These are phyloP conservation scores for Lasiurus borealis DNA, from an alignment of 2,113 vertebrate species.

Conservation along the genomic window DNA sequence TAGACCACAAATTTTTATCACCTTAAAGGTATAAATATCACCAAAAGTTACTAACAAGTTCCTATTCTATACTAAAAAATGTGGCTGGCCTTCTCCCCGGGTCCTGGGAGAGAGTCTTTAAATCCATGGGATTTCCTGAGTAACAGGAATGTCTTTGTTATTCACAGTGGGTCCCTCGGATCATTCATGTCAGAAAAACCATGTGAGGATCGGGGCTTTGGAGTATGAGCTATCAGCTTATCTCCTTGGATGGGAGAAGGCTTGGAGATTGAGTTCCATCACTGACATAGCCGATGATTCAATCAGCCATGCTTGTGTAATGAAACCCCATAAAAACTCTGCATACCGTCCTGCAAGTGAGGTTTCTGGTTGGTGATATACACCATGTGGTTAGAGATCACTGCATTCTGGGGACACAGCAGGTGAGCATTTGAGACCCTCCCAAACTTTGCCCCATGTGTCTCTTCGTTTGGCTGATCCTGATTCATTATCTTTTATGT, in stretches of 20 bases:
- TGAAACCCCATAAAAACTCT: not conserved
- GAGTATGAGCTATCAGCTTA: not conserved
- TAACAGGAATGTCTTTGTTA: not conserved
- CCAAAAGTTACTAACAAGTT: not conserved
- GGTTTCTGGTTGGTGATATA: not conserved
- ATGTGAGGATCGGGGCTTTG: not conserved
- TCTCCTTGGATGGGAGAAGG: not conserved
- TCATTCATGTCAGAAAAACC: not conserved
- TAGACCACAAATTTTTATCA: not conserved
- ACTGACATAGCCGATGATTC: not conserved
- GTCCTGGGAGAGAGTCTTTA: not conserved
- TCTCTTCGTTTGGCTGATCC: not conserved
- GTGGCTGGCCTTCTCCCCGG: not conserved
- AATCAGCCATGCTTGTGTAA: not conserved
- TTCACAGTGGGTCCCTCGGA: not conserved
- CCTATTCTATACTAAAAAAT: not conserved
- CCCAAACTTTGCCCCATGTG: not conserved
- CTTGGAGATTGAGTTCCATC: not conserved
- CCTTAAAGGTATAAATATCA: not conserved
- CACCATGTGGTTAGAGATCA: not conserved
- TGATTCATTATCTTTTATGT: not conserved
- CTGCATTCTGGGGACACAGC: not conserved
- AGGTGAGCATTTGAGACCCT: not conserved
- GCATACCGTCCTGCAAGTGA: not conserved
- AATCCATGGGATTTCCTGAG: not conserved